phyloP scores from a whole-genome alignment of 1,140 invertebrate species.

The Drosophila ficusphila region DNA sequence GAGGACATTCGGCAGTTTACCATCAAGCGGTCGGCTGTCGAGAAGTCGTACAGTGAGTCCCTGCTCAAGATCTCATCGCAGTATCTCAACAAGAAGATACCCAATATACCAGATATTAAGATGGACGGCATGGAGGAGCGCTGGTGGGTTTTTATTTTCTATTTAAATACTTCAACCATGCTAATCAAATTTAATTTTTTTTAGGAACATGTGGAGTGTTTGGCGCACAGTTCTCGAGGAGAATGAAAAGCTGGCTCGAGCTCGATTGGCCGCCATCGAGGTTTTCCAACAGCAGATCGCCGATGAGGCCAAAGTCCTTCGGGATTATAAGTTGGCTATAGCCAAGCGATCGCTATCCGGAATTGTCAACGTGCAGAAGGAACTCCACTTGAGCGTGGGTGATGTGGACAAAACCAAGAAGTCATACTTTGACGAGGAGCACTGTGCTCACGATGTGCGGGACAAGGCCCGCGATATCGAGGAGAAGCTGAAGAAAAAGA shows the following conservation, averaged over 20 bases:
- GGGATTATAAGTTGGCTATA: constrained; percentile 92
- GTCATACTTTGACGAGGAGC: constrained; percentile 97
- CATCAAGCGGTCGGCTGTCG: constrained; percentile 95
- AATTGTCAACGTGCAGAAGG: constrained; percentile 94
- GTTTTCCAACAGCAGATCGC: constrained; percentile 97
- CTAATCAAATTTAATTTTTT: not conserved
- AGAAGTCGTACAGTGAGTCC: constrained; percentile 97
- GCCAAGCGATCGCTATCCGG: constrained; percentile 95
- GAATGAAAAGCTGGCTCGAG: constrained; percentile 96
- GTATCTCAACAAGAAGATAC: constrained; percentile 96
- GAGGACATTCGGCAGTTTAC: constrained; percentile 97
- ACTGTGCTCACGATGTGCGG: constrained; percentile 96
- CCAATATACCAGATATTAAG: constrained; percentile 94
- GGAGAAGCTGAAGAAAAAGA: constrained; percentile 98
- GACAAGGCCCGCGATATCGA: constrained; percentile 98
- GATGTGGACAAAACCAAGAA: constrained; percentile 98
- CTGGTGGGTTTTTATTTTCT: constrained; percentile 87
- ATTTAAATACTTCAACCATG: not conserved
- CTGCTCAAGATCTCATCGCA: constrained; percentile 95
- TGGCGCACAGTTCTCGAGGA: constrained; percentile 97
- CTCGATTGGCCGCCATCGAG: constrained; percentile 95
- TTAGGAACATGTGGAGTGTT: constrained; percentile 97
- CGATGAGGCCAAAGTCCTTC: constrained; percentile 94
- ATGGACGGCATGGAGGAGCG: constrained; percentile 94
- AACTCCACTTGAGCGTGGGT: constrained; percentile 93